Evolutionary conservation across 2,113 vertebrate genomes (phyloP).

Genomic region (Chrysemys picta): DNA sequence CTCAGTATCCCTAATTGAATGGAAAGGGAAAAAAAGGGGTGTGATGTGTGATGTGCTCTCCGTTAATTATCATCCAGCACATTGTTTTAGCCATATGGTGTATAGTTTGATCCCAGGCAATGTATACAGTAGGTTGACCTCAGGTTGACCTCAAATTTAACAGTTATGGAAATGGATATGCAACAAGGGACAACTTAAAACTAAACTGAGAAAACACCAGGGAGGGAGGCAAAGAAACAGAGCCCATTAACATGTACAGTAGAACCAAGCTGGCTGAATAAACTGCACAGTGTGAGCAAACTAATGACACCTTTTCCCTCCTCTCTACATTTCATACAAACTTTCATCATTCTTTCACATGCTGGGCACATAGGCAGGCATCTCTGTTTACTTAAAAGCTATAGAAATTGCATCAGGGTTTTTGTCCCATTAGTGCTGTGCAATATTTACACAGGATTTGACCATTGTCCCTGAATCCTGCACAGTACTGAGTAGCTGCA

Average conservation of each 20-base stretch:
- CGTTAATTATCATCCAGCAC: background rate
- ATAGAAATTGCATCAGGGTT: background rate
- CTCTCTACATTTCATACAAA: background rate
- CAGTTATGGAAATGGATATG: background rate
- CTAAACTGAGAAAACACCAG: background rate
- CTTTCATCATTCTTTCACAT: background rate
- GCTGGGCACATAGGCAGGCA: rapidly evolving
- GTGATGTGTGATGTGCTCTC: background rate
- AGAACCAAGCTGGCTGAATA: background rate
- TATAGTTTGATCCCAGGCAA: slow-evolving; percentile 37
- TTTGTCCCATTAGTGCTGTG: background rate
- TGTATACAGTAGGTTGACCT: slow-evolving; percentile 19
- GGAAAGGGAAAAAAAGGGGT: background rate
- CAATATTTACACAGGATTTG: background rate
- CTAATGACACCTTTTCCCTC: background rate
- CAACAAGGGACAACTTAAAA: slow-evolving; percentile 30
- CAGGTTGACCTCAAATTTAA: slow-evolving; percentile 36
- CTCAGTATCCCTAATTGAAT: background rate
- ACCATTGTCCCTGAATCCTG: background rate
- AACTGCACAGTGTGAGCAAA: background rate
- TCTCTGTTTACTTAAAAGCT: background rate
- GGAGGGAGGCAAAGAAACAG: background rate
- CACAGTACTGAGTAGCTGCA: background rate
- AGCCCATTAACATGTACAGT: background rate
- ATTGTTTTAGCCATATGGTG: background rate